Base-by-base conservation (phyloP, 1,140 invertebrate species). In the Antheraea mylitta region DNA sequence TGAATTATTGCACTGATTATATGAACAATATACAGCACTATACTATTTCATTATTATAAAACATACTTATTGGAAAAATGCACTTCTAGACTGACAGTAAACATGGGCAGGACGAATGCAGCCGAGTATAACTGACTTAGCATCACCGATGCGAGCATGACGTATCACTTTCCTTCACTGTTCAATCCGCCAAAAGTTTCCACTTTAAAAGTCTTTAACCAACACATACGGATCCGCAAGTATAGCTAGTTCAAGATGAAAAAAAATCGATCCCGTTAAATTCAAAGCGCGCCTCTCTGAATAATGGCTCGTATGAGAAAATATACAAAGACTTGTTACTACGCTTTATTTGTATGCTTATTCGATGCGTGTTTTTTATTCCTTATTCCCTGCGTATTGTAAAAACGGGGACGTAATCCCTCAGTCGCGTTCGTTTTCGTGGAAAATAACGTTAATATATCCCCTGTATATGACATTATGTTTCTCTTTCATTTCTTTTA, bases 251-350 rank as follows among this genome's bases (percentile, higher is more conserved):
- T 64, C 59, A 71, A 58, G 67, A 13, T 64, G 22, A 53, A 13
- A 66, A 60, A 64, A 79, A 85, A 85, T 85, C 81, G 76, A 87
- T 84, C 72, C 77, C 42, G 82, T 83, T 81, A 84, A 82, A 80
- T 80, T 80, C 78, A 63, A 63, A 63, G 75, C 76, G 76, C 79
- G 78, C 70, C 77, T 70, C 63, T 80, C 79, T 70, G 77, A 81
- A 82, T 87, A 85, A 87, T 81, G 79, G 72, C 72, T 79, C 69
- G 68, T 74, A 75, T 69, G 9, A 68, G 18, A 76, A 81, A 77
- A 81, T 77, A 80, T 75, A 84, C 83, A 84, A 84, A 16, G 45
- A 80, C 80, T 73, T 76, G 75, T 82, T 86, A 81, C 83, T 77
- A 78, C 77, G 65, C 77, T 80, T 80, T 83, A 78, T 80, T 74